Percentiles rank a stretch among this genome's conserved stretches.
These are phyloP conservation scores for Oreochromis aureus DNA, from an alignment of 2,113 vertebrate genomes.

Conservation along the genomic window DNA sequence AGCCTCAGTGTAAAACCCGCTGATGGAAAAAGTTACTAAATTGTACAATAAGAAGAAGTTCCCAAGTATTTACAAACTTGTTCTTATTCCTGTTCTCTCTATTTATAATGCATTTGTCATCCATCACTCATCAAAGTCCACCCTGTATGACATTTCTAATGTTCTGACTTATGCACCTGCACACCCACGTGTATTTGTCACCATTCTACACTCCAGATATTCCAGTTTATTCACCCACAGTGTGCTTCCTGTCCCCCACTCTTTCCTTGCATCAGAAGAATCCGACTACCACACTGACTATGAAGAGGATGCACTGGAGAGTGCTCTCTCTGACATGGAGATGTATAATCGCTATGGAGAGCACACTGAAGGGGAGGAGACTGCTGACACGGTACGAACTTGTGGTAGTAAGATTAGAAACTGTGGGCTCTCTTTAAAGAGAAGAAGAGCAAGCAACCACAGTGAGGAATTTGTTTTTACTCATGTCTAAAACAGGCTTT, in stretches of 20 bases:
- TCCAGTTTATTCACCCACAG: not conserved
- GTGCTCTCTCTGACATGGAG: conserved; percentile 73
- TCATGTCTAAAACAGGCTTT: not conserved
- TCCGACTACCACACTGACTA: conserved; percentile 94
- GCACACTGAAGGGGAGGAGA: conserved; percentile 73
- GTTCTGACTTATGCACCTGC: conserved; percentile 15
- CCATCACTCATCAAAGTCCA: not conserved
- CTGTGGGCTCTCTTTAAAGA: not conserved
- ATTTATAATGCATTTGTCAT: not conserved
- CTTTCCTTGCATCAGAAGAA: conserved; percentile 74
- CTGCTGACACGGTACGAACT: conserved; percentile 76
- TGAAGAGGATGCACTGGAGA: conserved; percentile 83
- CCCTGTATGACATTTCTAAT: not conserved
- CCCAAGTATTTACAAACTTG: not conserved
- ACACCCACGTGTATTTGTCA: conserved; percentile 37
- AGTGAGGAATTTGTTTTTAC: not conserved
- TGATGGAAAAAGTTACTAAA: not conserved
- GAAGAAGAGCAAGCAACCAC: not conserved
- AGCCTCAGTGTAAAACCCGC: not conserved
- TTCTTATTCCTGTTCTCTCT: not conserved
- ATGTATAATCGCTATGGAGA: conserved; percentile 51
- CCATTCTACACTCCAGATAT: not conserved
- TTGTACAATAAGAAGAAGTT: no score
- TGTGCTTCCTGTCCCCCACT: conserved; percentile 14
- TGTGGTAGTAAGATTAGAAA: not conserved